Conservation (phyloP, 2,797 vertebrate species). For the Tiaroga cobitis region DNA sequence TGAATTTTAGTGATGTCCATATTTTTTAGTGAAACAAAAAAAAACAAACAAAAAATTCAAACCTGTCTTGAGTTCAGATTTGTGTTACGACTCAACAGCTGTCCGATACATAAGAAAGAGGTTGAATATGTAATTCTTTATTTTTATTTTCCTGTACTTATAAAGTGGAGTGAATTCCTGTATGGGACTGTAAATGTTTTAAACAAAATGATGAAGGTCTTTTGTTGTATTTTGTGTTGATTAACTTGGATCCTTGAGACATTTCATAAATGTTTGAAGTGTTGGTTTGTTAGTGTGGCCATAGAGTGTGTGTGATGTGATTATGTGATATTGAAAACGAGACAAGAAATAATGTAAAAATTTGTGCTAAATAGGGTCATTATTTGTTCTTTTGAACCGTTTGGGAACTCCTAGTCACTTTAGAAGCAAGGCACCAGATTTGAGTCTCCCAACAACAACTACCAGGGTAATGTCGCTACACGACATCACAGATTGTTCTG, state of each 20-base stretch:
- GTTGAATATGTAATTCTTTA: conserved; percentile 83
- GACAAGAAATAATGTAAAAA: conserved; percentile 61
- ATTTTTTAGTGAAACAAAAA: conserved; percentile 81
- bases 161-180: conserved; percentile 83
- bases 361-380: conserved; percentile 73
- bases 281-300: conserved; percentile 93
- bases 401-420: conserved; percentile 65
- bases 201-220: conserved; percentile 97
- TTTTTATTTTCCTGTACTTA: conserved; percentile 87
- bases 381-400: conserved; percentile 72
- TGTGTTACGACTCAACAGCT: conserved; percentile 96
- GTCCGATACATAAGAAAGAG: conserved; percentile 82
- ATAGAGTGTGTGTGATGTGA: conserved; percentile 85
- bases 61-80: conserved; percentile 87
- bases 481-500: conserved; percentile 72
- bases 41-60: conserved; percentile 80
- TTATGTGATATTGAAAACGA: conserved; percentile 76
- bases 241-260: conserved; percentile 91
- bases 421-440: conserved; percentile 65
- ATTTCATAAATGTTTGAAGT: conserved; percentile 93
- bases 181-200: conserved; percentile 89
- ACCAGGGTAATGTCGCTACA: conserved; percentile 59
- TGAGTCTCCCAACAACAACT: conserved; percentile 58
- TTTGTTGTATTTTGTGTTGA: conserved; percentile 94
- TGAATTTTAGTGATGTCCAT: conserved; percentile 88